These are phyloP conservation scores for Drosophila incognita DNA, from an alignment of 2,888 invertebrate species.

Conservation along the genomic window DNA sequence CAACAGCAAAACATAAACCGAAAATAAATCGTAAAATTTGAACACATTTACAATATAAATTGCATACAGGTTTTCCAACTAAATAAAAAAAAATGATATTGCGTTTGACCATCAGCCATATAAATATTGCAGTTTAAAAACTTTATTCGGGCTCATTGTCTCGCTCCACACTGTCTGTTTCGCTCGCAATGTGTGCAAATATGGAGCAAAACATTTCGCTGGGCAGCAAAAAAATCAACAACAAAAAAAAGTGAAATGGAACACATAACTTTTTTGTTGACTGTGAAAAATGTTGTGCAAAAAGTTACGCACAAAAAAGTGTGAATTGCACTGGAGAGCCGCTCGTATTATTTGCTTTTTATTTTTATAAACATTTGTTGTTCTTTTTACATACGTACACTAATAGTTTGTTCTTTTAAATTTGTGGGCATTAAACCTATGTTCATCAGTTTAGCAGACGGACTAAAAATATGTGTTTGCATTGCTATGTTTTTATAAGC, in stretches of 20 bases:
- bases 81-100: slow-evolving; percentile 23
- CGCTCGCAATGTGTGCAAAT: slow-evolving; percentile 25
- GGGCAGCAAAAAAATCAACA: slow-evolving; percentile 10
- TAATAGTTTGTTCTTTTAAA: slow-evolving; percentile 34
- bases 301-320: slow-evolving; percentile 53
- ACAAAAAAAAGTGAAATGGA: slow-evolving; percentile 2
- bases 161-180: neutral
- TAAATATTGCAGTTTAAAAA: slow-evolving; percentile 62
- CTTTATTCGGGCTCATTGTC: slow-evolving; percentile 23
- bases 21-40: slow-evolving; percentile 15
- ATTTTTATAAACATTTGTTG: slow-evolving; percentile 14
- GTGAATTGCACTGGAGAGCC: slow-evolving; percentile 45
- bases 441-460: slow-evolving; percentile 13
- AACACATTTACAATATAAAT: slow-evolving; percentile 50
- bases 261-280: slow-evolving; percentile 54
- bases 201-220: slow-evolving; percentile 29
- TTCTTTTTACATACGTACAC: slow-evolving; percentile 5
- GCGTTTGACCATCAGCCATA: slow-evolving; percentile 58
- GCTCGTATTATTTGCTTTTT: slow-evolving; percentile 32
- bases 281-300: slow-evolving; percentile 56
- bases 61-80: slow-evolving; percentile 22
- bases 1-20: slow-evolving; percentile 1
- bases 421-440: slow-evolving; percentile 39
- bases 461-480: slow-evolving; percentile 23
- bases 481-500: slow-evolving; percentile 22